Evolutionary conservation across 2,888 invertebrate species (phyloP), one percentile per base, ranked within the genome.

Genomic region (Drosophila longiperda): DNA sequence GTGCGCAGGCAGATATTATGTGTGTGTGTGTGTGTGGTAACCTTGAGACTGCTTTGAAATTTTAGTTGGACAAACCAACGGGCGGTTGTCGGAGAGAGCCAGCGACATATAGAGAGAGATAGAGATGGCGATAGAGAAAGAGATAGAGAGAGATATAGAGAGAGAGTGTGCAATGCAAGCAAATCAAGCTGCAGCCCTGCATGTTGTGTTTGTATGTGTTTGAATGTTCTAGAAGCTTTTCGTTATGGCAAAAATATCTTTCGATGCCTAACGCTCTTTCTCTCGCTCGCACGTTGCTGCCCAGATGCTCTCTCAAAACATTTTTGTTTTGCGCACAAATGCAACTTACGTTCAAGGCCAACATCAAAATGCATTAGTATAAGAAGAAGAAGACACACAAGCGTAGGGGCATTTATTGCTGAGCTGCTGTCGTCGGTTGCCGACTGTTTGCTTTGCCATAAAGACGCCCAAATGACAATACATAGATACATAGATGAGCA

Each of bases 261-360:
- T 59, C 58, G 53, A 54, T 66, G 66, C 64, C 54, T 61, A n/a
- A 38, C 55, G 38, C 69, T 68, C 45, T 53, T 52, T 53, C 38
- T 45, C 79, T 38, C 61, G 29, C 42, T 50, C 34, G 32, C 38
- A 20, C 75, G 8, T 48, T 70, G 54, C 34, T 36, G 54, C 54
- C 54, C 36, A 23, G 54, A 17, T 36, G 17, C 59, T 78, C 75
- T 73, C 48, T 58, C 49, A 20, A 1, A 20, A 29, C 2, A 3
- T 6, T 34, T 15, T 33, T 26, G 11, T 36, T 52, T 72, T 45
- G 66, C 74, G 73, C 77, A 73, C 87, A 89, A 92, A 91, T 92
- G 92, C 92, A 92, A 91, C 92, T 92, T 91, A 92, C 90, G 92
- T 92, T 92, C 92, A 92, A 92, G 92, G 92, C 89, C 92, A 91